phyloP scores from a whole-genome alignment of 2,888 invertebrate genomes.

The Embidobia sp. region DNA sequence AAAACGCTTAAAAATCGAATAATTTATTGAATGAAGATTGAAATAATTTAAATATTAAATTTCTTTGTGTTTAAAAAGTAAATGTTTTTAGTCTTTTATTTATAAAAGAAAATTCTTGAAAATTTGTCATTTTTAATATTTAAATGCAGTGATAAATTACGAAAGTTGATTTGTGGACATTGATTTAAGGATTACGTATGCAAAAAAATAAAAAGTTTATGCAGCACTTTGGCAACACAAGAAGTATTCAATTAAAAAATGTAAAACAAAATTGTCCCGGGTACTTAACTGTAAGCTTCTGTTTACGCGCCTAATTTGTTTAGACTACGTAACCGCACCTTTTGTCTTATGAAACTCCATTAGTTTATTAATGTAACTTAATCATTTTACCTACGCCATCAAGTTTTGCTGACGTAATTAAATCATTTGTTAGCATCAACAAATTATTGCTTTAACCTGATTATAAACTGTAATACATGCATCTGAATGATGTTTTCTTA shows the following conservation, averaged over 20 bases:
- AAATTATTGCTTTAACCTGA: conserved; percentile 12
- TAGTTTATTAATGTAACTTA: conserved; percentile 39
- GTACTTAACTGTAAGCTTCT: conserved; percentile 10
- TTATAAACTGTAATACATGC: conserved; percentile 3
- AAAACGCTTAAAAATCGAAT: too few relatives aligned
- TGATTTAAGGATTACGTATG: too few relatives aligned
- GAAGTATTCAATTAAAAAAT: conserved; percentile 1
- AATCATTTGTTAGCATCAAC: conserved; percentile 31
- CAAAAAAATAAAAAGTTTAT: too few relatives aligned
- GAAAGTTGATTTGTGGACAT: neutral
- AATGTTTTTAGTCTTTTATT: too few relatives aligned
- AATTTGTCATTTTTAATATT: too few relatives aligned
- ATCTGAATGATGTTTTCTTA: neutral
- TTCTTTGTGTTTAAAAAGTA: too few relatives aligned
- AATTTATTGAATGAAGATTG: too few relatives aligned
- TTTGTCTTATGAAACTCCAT: conserved; percentile 47
- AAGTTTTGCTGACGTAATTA: conserved; percentile 35
- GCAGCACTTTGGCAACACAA: neutral
- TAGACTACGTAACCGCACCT: conserved; percentile 33
- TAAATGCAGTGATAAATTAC: too few relatives aligned
- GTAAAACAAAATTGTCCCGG: neutral
- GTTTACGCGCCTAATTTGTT: conserved; percentile 35
- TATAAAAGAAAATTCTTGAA: too few relatives aligned
- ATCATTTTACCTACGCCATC: conserved; percentile 26
- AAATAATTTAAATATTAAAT: too few relatives aligned